phyloP scores from a whole-genome alignment of 2,113 vertebrate species.

The Lepus americanus region DNA sequence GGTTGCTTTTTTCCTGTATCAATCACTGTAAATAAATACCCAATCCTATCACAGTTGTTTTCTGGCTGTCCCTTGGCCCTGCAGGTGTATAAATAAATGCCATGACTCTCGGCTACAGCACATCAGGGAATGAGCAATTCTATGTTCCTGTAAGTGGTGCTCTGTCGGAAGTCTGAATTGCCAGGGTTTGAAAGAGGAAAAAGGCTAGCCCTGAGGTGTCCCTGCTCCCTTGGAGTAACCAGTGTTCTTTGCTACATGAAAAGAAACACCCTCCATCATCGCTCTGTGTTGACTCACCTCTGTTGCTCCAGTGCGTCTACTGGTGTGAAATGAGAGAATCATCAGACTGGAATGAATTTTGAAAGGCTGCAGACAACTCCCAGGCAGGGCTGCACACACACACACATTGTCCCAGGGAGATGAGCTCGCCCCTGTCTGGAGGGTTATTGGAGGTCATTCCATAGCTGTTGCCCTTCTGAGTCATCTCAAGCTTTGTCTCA shows the following conservation, averaged over 20 bases:
- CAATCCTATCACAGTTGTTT: not conserved
- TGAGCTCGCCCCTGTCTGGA: not conserved
- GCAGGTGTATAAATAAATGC: not conserved
- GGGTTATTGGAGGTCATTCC: not conserved
- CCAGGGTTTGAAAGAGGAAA: not conserved
- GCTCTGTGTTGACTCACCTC: not conserved
- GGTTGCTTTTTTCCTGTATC: not conserved
- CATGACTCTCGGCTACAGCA: not conserved
- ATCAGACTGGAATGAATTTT: constrained; percentile 57
- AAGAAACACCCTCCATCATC: not conserved
- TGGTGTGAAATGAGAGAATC: constrained; percentile 55
- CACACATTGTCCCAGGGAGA: not conserved
- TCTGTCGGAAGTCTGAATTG: not conserved
- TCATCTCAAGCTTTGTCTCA: not conserved
- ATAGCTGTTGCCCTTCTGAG: not conserved
- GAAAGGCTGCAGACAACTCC: constrained; percentile 1
- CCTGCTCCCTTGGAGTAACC: not conserved
- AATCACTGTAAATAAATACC: constrained; percentile 14
- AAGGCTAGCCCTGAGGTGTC: not conserved
- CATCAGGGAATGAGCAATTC: not conserved
- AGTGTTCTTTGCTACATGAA: not conserved
- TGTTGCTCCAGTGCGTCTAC: not conserved
- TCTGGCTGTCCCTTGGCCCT: not conserved
- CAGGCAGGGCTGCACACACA: not conserved
- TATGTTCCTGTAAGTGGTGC: not conserved